Conservation (phyloP, 2,888 invertebrate species). For the Lasioglossum villosulum region DNA sequence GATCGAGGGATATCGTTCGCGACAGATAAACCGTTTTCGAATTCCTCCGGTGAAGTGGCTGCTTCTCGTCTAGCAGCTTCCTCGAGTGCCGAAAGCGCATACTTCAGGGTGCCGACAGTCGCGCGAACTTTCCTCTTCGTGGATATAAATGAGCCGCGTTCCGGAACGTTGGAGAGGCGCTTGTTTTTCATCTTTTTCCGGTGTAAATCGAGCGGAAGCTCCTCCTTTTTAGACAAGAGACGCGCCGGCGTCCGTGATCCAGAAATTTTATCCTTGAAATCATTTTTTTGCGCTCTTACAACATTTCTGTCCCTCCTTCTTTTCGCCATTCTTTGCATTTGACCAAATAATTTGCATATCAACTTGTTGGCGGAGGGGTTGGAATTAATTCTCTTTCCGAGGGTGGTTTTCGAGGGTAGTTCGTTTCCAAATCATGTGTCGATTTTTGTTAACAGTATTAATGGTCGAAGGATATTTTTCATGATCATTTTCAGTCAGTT, state of each 20-base stretch:
- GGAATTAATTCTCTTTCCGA: neutral
- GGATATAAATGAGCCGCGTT: constrained; percentile 34
- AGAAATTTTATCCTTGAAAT: neutral
- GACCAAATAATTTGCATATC: neutral
- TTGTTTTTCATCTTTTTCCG: neutral
- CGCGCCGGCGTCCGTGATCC: neutral
- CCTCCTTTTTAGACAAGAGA: neutral
- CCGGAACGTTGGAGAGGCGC: neutral
- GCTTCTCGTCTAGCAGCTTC: constrained; percentile 9
- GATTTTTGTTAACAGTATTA: neutral
- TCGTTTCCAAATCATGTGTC: neutral
- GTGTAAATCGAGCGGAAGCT: neutral
- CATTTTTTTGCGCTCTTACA: neutral
- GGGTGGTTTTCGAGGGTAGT: neutral
- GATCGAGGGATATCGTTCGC: constrained; percentile 20
- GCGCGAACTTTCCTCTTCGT: constrained; percentile 25
- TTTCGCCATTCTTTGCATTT: neutral
- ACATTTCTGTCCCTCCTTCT: neutral
- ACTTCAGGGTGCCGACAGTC: constrained; percentile 20
- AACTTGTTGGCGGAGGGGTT: neutral
- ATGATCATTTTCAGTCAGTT: no score
- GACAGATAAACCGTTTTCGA: constrained; percentile 33
- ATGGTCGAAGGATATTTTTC: no score
- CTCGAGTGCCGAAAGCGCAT: constrained; percentile 28
- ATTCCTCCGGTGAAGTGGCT: constrained; percentile 25